Percentiles rank a stretch among this genome's conserved stretches.
Conservation (phyloP, 2,797 vertebrate species). For the Semotilus atromaculatus region DNA sequence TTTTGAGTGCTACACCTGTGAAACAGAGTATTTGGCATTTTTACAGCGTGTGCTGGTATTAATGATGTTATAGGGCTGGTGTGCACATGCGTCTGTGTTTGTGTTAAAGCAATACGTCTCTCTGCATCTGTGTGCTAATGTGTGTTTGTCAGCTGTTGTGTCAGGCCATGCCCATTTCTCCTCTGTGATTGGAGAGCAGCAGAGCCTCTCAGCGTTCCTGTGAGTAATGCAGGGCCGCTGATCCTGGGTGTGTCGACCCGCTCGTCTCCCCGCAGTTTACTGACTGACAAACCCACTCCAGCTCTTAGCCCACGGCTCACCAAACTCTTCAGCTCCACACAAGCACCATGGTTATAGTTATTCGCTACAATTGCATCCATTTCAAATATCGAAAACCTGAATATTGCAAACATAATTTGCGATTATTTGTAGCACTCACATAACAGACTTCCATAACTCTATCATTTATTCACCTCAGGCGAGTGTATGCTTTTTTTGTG, state of each 20-base stretch:
- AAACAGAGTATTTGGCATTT: slow-evolving; percentile 14
- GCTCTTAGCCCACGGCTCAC: slow-evolving; percentile 1
- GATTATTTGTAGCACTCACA: background rate
- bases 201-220: slow-evolving; percentile 10
- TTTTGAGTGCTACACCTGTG: background rate
- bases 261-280: slow-evolving; percentile 28
- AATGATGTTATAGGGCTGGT: background rate
- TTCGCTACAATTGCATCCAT: background rate
- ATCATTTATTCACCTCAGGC: background rate
- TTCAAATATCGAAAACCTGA: background rate
- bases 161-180: slow-evolving; percentile 3
- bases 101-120: slow-evolving; percentile 14
- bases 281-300: slow-evolving; percentile 23
- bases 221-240: slow-evolving; percentile 15
- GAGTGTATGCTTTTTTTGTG: background rate
- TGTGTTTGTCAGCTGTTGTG: slow-evolving; percentile 29
- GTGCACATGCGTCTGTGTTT: slow-evolving; percentile 31
- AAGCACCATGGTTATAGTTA: background rate
- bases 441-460: background rate
- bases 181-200: slow-evolving; percentile 7
- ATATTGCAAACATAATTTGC: background rate
- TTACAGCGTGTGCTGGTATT: background rate
- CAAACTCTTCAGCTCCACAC: background rate
- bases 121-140: slow-evolving; percentile 9
- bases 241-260: slow-evolving; percentile 36